A percentile compares a stretch with the other conserved stretches of the same genome.
phyloP scores from a whole-genome alignment of 1,140 invertebrate species.

The Drosophila hydei region DNA sequence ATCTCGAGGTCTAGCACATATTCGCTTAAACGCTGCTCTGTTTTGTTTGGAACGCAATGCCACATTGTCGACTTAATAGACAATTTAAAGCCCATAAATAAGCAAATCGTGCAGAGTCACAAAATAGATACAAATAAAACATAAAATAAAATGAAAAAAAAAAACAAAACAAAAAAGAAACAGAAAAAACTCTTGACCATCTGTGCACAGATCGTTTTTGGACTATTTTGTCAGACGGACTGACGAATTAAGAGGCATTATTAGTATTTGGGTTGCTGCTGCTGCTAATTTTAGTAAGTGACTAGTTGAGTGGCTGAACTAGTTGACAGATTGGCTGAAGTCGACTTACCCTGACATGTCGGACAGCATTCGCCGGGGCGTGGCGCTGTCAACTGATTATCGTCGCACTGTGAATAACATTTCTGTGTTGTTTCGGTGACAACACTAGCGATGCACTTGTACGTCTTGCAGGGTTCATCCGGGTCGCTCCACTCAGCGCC shows the following conservation, averaged over 20 bases:
- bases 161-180: background rate
- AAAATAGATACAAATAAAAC: slow-evolving; percentile 55
- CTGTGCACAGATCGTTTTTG: slow-evolving; percentile 48
- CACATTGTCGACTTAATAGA: slow-evolving; percentile 79
- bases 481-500: slow-evolving; percentile 90
- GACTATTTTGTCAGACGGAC: slow-evolving; percentile 53
- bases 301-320: slow-evolving; percentile 28
- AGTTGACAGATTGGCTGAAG: slow-evolving; percentile 19
- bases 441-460: slow-evolving; percentile 92
- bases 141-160: slow-evolving; percentile 1
- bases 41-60: slow-evolving; percentile 62
- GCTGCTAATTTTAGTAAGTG: slow-evolving; percentile 73
- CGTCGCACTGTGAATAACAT: slow-evolving; percentile 92
- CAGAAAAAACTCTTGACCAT: slow-evolving; percentile 31
- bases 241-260: slow-evolving; percentile 66
- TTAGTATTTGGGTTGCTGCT: slow-evolving; percentile 13
- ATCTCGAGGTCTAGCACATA: background rate
- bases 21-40: slow-evolving; percentile 22
- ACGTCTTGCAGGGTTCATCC: slow-evolving; percentile 88
- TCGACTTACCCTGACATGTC: slow-evolving; percentile 88
- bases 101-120: slow-evolving; percentile 61
- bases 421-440: slow-evolving; percentile 91
- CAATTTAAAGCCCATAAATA: slow-evolving; percentile 82
- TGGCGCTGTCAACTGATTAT: slow-evolving; percentile 87
- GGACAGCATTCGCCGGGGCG: slow-evolving; percentile 92